Conservation (phyloP, 2,797 vertebrate genomes). For the Tenualosa thibaudeaui region DNA sequence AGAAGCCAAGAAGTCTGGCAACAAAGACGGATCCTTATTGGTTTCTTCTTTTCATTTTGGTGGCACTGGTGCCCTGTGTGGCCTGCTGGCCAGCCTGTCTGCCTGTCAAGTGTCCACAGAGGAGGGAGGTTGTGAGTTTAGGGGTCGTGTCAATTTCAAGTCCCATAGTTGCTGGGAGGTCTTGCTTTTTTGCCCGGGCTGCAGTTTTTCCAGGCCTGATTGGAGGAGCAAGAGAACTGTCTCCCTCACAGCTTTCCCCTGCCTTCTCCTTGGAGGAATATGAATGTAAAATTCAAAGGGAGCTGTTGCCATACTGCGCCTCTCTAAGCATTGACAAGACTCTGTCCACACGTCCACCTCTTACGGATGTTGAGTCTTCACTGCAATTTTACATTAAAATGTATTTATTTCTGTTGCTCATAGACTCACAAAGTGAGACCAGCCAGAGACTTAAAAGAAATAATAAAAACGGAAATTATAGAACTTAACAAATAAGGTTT, state of each 20-base stretch:
- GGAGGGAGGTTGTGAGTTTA: background rate
- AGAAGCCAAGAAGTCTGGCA: slow-evolving; percentile 38
- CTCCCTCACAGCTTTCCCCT: slow-evolving; percentile 33
- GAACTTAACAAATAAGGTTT: slow-evolving; percentile 10
- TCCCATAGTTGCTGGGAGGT: background rate
- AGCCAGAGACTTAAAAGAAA: slow-evolving; percentile 43
- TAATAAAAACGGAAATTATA: slow-evolving; percentile 44
- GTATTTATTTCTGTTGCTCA: slow-evolving; percentile 78
- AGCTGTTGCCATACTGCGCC: slow-evolving; percentile 30
- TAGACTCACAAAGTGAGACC: slow-evolving; percentile 69
- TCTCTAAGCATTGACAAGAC: slow-evolving; percentile 74
- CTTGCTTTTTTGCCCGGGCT: background rate
- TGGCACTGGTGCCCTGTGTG: background rate
- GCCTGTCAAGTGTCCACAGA: background rate
- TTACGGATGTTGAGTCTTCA: slow-evolving; percentile 56
- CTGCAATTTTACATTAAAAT: slow-evolving; percentile 70
- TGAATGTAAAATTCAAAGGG: slow-evolving; percentile 24
- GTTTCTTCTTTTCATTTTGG: background rate
- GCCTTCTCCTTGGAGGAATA: slow-evolving; percentile 60
- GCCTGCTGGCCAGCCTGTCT: background rate
- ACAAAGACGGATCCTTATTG: background rate
- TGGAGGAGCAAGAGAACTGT: background rate
- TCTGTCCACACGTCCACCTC: slow-evolving; percentile 62
- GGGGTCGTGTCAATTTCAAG: background rate
- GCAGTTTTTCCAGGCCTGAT: background rate